These are phyloP conservation scores for Pachliopta kotzebuea DNA, from an alignment of 2,888 invertebrate species.

Conservation along the genomic window DNA sequence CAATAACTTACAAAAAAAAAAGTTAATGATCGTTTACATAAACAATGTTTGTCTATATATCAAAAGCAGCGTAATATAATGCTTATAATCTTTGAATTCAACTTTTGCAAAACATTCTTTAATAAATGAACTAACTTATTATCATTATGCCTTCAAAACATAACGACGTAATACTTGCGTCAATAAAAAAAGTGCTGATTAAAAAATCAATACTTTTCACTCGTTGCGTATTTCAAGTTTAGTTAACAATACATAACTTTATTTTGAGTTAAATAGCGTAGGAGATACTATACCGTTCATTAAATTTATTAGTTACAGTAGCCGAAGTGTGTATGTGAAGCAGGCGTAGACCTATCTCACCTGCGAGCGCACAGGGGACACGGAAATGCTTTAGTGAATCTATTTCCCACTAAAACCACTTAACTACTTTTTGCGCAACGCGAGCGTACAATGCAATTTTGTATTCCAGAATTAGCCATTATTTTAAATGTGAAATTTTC, in stretches of 20 bases:
- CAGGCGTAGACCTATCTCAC: slow-evolving; percentile 34
- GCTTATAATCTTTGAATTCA: background rate
- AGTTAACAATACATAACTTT: background rate
- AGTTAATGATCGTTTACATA: no score
- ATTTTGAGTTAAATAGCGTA: background rate
- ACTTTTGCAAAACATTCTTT: background rate
- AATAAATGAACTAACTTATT: no score
- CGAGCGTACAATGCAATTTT: slow-evolving; percentile 48
- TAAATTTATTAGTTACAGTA: slow-evolving; percentile 14
- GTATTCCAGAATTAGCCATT: slow-evolving; percentile 38
- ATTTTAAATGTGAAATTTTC: slow-evolving; percentile 25
- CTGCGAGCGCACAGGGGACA: slow-evolving; percentile 53
- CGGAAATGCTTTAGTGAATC: slow-evolving; percentile 72
- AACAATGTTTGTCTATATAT: no score
- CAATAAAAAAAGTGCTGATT: no score
- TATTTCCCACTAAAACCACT: slow-evolving; percentile 63
- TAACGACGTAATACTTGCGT: no score
- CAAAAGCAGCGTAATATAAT: background rate
- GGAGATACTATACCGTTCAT: slow-evolving; percentile 9
- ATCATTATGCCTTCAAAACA: no score
- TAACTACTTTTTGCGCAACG: slow-evolving; percentile 50
- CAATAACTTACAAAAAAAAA: background rate
- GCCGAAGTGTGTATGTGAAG: slow-evolving; percentile 30
- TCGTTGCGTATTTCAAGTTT: background rate
- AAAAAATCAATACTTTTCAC: no score